Base-by-base conservation (phyloP, 2,888 invertebrate species). In the Anodontia alba region DNA sequence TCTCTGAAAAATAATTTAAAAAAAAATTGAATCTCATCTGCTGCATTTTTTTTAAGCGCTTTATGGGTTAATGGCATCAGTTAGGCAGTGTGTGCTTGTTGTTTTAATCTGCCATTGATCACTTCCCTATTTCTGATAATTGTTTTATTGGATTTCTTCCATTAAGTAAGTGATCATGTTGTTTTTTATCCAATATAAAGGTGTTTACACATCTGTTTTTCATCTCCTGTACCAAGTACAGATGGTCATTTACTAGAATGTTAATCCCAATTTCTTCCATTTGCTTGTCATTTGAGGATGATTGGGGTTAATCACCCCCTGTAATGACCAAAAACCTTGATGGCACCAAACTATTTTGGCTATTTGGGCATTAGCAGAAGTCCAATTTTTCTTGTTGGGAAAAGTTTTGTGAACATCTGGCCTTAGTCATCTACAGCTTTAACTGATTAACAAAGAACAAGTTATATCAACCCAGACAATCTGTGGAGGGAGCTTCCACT, bases 191-290 rank as follows among this genome's bases (percentile, higher is more conserved):
- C 62, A 62, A 33, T 33, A 33, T 62, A n/a, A 31, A 33, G 17
- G 33, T 62, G 62, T 62, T 62, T 62, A 62, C 62, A 33, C 62
- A 62, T 62, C 62, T 62, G 62, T 62, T 62, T 62, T 62, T 33
- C 33, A 62, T 62, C 62, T 3, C 20, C 17, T 12, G 33, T 23
- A 33, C 33, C 62, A 31, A 29, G 62, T 33, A 62, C 62, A 62
- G 62, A 31, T 62, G 62, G 62, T 33, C 62, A 62, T 26, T 57
- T 57, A 57, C 57, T 29, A 57, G 57, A 29, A 57, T n/a, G 29
- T 57, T 26, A 62, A 29, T 62, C 33, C 62, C 33, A 62, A 62
- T 62, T 62, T 33, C 15, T 62, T 33, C 17, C 33, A 31, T 62
- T 31, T 33, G 57, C 29, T 57, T 26, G 29, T 17, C 57, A 57